A percentile compares a stretch with the other conserved stretches of the same genome.
phyloP scores from a whole-genome alignment of 2,797 vertebrate genomes.

The Hydrocynus forskahlii region DNA sequence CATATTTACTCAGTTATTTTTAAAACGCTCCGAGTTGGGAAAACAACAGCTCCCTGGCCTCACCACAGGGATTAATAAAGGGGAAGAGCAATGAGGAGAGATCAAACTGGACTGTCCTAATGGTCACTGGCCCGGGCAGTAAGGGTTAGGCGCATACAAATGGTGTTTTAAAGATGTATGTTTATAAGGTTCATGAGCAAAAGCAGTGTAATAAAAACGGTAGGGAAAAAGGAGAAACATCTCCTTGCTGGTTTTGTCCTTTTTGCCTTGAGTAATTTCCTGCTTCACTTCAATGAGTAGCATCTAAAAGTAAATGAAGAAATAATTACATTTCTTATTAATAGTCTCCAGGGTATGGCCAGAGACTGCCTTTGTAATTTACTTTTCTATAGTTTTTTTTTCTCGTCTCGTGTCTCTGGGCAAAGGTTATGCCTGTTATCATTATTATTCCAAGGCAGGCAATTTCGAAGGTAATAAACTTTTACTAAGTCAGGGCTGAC shows the following conservation, averaged over 20 bases:
- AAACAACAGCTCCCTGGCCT: constrained; percentile 63
- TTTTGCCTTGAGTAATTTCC: constrained; percentile 39
- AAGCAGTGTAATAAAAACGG: constrained; percentile 10
- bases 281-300: constrained; percentile 44
- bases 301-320: constrained; percentile 59
- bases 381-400: constrained; percentile 29
- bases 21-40: constrained; percentile 68
- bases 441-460: constrained; percentile 44
- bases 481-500: constrained; percentile 19
- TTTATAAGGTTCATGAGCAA: neutral
- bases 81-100: neutral
- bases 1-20: constrained; percentile 80
- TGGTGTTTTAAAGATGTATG: neutral
- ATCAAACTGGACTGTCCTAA: neutral
- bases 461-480: constrained; percentile 50
- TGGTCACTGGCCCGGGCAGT: neutral
- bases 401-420: constrained; percentile 44
- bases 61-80: constrained; percentile 55
- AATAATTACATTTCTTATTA: constrained; percentile 64
- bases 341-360: constrained; percentile 54
- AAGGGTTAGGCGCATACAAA: too few relatives aligned
- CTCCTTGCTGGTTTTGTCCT: constrained; percentile 15
- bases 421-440: constrained; percentile 55
- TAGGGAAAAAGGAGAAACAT: neutral
- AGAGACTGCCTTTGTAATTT: constrained; percentile 53